phyloP scores from a whole-genome alignment of 1,140 invertebrate genomes.

The Drosophila ironensis region DNA sequence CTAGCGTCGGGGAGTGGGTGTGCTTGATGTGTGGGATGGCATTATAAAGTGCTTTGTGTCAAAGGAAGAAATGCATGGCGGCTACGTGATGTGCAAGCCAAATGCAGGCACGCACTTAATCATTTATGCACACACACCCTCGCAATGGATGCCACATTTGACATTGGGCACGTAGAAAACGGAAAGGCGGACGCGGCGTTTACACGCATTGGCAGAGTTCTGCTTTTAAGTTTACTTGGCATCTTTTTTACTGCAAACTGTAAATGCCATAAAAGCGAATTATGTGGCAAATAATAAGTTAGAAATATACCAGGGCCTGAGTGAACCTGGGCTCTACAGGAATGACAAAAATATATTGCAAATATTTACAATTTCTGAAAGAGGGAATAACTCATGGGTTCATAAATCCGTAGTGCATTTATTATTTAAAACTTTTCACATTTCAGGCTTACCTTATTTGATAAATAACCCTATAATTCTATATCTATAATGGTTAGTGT shows the following conservation, averaged over 20 bases:
- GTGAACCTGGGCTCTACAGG: not conserved
- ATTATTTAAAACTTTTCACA: too few relatives aligned
- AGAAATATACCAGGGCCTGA: not conserved
- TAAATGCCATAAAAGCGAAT: slow-evolving; percentile 10
- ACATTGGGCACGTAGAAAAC: slow-evolving; percentile 50
- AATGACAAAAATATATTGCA: not conserved
- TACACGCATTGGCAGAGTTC: slow-evolving; percentile 48
- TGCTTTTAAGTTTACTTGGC: slow-evolving; percentile 39
- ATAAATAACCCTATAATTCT: too few relatives aligned
- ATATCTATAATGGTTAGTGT: too few relatives aligned
- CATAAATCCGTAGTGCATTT: too few relatives aligned
- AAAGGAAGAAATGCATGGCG: slow-evolving; percentile 67
- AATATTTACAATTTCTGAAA: too few relatives aligned
- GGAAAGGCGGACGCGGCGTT: slow-evolving; percentile 50
- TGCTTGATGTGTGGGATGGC: slow-evolving; percentile 14
- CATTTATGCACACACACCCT: slow-evolving; percentile 41
- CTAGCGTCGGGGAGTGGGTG: not conserved
- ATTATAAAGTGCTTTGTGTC: slow-evolving; percentile 75
- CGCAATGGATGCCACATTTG: slow-evolving; percentile 48
- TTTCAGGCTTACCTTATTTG: too few relatives aligned
- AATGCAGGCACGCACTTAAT: slow-evolving; percentile 74
- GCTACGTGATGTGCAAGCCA: slow-evolving; percentile 58
- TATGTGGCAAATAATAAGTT: slow-evolving; percentile 2
- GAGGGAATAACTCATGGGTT: too few relatives aligned
- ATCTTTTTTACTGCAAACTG: slow-evolving; percentile 12